Percentiles rank a stretch among this genome's conserved stretches.
Conservation (phyloP, 2,113 vertebrate genomes). For the Rattus rattus region DNA sequence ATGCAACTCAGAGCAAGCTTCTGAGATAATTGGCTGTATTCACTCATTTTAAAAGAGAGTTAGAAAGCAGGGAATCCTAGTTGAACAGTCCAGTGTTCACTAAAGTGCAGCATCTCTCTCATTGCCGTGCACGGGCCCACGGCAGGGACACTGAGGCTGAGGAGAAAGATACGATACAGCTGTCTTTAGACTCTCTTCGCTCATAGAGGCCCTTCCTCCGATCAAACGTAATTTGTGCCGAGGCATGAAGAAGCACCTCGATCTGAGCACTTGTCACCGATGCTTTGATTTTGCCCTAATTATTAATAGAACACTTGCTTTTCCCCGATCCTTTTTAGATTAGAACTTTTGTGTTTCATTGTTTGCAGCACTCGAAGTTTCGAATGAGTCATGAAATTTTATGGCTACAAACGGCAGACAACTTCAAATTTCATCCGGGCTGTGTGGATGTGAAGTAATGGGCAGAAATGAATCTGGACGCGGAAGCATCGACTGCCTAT, state of each 20-base stretch:
- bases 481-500: neutral
- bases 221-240: constrained; percentile 70
- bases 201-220: constrained; percentile 74
- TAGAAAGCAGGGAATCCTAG: constrained; percentile 76
- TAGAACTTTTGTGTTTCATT: constrained; percentile 69
- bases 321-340: constrained; percentile 64
- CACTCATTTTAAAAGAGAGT: constrained; percentile 79
- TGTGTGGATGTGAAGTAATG: neutral
- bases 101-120: constrained; percentile 75
- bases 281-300: constrained; percentile 66
- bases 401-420: constrained; percentile 9
- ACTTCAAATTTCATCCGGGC: neutral
- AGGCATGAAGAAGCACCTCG: constrained; percentile 67
- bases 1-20: constrained; percentile 39
- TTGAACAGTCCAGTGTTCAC: constrained; percentile 69
- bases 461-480: neutral
- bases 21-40: constrained; percentile 80
- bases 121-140: constrained; percentile 69
- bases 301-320: constrained; percentile 77
- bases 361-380: constrained; percentile 58
- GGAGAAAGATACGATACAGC: constrained; percentile 67
- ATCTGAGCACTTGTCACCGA: constrained; percentile 65
- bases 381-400: constrained; percentile 56
- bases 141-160: constrained; percentile 66
- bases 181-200: constrained; percentile 73